A percentile compares a stretch with the other conserved stretches of the same genome.
These are phyloP conservation scores for Hepsetus odoe DNA, from an alignment of 2,113 vertebrate genomes.

Conservation along the genomic window DNA sequence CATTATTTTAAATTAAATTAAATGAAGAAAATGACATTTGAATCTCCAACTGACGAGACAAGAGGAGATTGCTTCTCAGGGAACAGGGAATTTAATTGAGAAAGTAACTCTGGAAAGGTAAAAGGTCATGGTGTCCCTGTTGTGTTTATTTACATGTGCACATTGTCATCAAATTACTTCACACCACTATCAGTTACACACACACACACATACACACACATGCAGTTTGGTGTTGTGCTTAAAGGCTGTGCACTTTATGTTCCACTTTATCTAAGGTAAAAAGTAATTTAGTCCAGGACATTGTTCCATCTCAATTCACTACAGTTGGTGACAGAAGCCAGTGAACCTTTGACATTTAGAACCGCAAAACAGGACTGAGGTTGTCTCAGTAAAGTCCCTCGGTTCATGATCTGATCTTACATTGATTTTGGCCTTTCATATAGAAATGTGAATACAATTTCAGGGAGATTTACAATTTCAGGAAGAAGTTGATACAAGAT, in stretches of 20 bases:
- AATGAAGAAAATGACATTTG: slow-evolving; percentile 63
- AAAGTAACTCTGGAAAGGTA: slow-evolving; percentile 50
- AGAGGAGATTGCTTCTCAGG: slow-evolving; percentile 35
- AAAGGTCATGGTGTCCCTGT: slow-evolving; percentile 14
- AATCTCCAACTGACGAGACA: slow-evolving; percentile 52
- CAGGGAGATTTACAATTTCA: too few relatives aligned
- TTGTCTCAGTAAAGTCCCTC: neutral
- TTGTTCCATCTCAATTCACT: slow-evolving; percentile 5
- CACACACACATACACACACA: too few relatives aligned
- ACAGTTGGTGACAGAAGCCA: neutral
- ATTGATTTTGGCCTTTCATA: neutral
- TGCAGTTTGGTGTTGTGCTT: too few relatives aligned
- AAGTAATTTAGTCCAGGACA: neutral
- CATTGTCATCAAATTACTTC: neutral
- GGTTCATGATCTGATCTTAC: neutral
- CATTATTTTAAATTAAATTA: slow-evolving; percentile 76
- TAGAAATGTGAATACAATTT: neutral
- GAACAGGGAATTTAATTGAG: slow-evolving; percentile 21
- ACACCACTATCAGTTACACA: neutral
- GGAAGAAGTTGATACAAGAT: neutral
- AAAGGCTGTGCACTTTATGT: neutral
- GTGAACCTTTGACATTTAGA: neutral
- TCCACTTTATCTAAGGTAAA: neutral
- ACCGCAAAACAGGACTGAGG: neutral
- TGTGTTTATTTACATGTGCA: neutral